These are phyloP conservation scores for Azemiops feae DNA, from an alignment of 2,113 vertebrate genomes.

Conservation along the genomic window DNA sequence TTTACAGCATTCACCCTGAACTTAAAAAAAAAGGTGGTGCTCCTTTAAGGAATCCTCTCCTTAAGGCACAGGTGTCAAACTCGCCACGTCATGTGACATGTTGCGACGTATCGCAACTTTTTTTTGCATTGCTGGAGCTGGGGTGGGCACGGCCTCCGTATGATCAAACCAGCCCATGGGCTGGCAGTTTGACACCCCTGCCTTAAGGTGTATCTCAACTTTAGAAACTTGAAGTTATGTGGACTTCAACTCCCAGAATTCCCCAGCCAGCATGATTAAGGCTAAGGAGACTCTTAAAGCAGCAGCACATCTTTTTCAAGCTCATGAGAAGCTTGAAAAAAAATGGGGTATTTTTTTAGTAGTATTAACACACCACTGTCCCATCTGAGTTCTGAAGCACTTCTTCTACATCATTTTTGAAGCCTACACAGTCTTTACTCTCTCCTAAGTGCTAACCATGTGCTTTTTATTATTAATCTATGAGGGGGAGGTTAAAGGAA, in stretches of 20 bases:
- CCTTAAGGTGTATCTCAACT: background rate
- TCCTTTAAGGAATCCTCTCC: background rate
- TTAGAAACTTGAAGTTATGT: background rate
- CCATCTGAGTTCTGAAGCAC: background rate
- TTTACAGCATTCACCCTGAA: background rate
- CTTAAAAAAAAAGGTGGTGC: background rate
- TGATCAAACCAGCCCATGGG: too few relatives aligned
- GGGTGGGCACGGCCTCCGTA: too few relatives aligned
- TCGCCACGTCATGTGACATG: too few relatives aligned
- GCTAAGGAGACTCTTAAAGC: background rate
- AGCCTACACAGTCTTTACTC: background rate
- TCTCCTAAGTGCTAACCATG: background rate
- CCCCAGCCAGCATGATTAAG: background rate
- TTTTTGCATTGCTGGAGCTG: too few relatives aligned
- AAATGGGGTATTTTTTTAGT: background rate
- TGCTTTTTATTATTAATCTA: background rate
- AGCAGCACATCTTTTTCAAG: background rate
- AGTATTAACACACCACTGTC: background rate
- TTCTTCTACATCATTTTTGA: background rate
- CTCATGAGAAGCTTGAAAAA: background rate
- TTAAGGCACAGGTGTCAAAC: background rate
- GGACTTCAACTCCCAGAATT: background rate
- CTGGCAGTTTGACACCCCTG: too few relatives aligned
- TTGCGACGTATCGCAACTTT: too few relatives aligned
- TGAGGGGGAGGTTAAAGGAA: background rate